These are phyloP conservation scores for Brenthis hecate DNA, from an alignment of 2,888 invertebrate species.

Conservation along the genomic window DNA sequence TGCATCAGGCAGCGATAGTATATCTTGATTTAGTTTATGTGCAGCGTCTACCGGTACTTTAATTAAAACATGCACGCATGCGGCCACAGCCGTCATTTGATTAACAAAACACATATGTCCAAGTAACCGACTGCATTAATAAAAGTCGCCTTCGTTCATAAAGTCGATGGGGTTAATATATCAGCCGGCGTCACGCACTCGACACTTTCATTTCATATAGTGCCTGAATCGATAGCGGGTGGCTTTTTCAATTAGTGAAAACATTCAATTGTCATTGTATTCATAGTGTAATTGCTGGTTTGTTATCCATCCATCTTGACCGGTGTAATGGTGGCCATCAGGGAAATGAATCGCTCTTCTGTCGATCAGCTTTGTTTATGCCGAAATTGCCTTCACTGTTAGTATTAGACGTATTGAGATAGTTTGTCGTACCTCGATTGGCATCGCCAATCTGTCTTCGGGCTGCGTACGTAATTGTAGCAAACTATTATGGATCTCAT, in stretches of 20 bases:
- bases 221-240: constrained; percentile 73
- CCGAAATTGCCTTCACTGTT: constrained; percentile 71
- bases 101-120: constrained; percentile 60
- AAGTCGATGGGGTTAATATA: constrained; percentile 76
- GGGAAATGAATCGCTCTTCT: constrained; percentile 71
- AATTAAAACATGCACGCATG: constrained; percentile 35
- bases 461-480: no score
- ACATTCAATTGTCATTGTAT: constrained; percentile 78
- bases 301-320: constrained; percentile 80
- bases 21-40: constrained; percentile 22
- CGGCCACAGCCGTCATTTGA: constrained; percentile 44
- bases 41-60: constrained; percentile 25
- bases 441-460: no score
- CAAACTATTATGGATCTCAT: no score
- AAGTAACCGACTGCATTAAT: constrained; percentile 69
- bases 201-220: constrained; percentile 78
- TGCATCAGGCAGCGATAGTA: background rate
- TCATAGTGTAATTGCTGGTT: constrained; percentile 79
- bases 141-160: constrained; percentile 71
- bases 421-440: constrained; percentile 46
- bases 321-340: constrained; percentile 78
- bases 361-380: constrained; percentile 59
- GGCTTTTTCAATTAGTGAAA: constrained; percentile 80
- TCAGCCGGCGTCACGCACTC: constrained; percentile 66
- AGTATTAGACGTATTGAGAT: constrained; percentile 62